Percentiles rank a stretch among this genome's conserved stretches.
phyloP scores from a whole-genome alignment of 2,888 invertebrate genomes.

The Protophormia terraenovae region DNA sequence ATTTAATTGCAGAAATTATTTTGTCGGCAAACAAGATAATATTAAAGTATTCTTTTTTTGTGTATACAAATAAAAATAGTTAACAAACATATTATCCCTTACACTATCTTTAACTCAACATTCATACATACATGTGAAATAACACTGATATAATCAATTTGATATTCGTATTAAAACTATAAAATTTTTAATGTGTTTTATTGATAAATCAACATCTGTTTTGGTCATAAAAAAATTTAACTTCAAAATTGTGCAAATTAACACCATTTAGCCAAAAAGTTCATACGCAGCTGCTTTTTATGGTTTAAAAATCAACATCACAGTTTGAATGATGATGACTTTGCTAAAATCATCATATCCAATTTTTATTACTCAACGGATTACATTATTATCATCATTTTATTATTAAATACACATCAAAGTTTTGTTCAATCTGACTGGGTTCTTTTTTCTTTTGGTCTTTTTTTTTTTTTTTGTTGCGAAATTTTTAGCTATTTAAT shows the following conservation, averaged over 20 bases:
- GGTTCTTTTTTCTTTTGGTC: not conserved
- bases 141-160: not conserved
- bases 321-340: not conserved
- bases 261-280: constrained; percentile 46
- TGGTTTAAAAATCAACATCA: constrained; percentile 7
- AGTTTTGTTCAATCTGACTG: not conserved
- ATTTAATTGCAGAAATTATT: too few relatives aligned
- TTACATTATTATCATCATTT: constrained; percentile 44
- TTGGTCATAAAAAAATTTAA: constrained; percentile 23
- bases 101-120: too few relatives aligned
- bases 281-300: constrained; percentile 39
- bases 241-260: constrained; percentile 48
- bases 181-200: constrained; percentile 12
- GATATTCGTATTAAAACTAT: not conserved
- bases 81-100: too few relatives aligned
- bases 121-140: not conserved
- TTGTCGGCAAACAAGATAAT: too few relatives aligned
- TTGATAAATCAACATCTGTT: constrained; percentile 53
- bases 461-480: not conserved
- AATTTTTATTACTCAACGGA: constrained; percentile 47
- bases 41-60: too few relatives aligned
- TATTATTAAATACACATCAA: constrained; percentile 42
- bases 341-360: not conserved
- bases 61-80: too few relatives aligned
- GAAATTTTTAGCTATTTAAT: constrained; percentile 41